phyloP scores from a whole-genome alignment of 2,888 invertebrate genomes.

The Eudemis profundana region DNA sequence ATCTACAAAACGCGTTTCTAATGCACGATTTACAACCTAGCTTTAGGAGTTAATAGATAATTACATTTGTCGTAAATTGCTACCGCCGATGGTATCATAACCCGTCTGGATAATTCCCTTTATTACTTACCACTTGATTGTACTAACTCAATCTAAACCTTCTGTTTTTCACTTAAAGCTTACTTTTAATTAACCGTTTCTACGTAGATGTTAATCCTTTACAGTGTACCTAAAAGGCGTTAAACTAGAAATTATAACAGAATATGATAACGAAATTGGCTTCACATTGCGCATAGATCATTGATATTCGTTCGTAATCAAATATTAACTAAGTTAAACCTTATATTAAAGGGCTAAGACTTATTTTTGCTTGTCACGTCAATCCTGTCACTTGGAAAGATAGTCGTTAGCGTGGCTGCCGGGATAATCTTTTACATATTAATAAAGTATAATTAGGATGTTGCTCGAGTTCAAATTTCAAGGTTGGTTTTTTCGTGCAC shows the following conservation, averaged over 20 bases:
- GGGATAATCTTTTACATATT: constrained; percentile 36
- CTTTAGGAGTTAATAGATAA: constrained; percentile 45
- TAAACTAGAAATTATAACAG: constrained; percentile 42
- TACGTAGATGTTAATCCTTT: constrained; percentile 22
- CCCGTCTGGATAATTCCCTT: constrained; percentile 40
- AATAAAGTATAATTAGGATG: constrained; percentile 30
- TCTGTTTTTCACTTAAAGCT: not conserved
- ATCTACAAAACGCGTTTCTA: constrained; percentile 29
- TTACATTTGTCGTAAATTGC: constrained; percentile 46
- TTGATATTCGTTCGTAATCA: constrained; percentile 25
- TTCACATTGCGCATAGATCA: constrained; percentile 25
- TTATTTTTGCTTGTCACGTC: not conserved
- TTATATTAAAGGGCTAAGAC: not conserved
- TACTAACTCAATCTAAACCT: constrained; percentile 9
- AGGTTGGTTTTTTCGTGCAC: constrained; percentile 25
- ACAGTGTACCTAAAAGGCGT: constrained; percentile 37
- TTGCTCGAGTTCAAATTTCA: constrained; percentile 23
- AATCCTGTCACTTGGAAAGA: constrained; percentile 3
- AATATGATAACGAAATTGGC: constrained; percentile 39
- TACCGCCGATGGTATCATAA: constrained; percentile 44
- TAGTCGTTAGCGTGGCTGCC: constrained; percentile 9
- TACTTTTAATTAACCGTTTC: constrained; percentile 1
- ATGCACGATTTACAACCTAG: constrained; percentile 36
- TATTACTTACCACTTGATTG: constrained; percentile 21
- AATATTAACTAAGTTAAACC: not conserved